Conservation (phyloP, 2,113 vertebrate genomes). For the Bothrops jararaca region DNA sequence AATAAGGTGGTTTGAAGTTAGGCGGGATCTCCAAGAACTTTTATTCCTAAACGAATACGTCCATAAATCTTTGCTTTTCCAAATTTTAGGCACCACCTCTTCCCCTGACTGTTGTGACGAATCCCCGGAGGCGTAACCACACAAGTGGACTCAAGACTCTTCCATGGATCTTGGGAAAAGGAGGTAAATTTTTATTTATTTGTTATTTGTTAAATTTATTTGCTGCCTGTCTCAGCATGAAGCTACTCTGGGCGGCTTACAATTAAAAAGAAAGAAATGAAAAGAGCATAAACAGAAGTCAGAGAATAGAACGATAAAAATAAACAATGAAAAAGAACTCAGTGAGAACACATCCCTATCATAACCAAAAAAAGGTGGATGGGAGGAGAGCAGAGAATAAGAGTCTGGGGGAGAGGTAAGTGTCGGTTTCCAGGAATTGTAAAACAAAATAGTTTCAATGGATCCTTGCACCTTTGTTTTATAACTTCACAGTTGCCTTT, state of each 20-base stretch:
- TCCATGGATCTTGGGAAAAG: neutral
- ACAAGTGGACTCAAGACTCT: conserved; percentile 57
- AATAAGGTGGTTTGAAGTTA: neutral
- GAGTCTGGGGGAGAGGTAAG: conserved; percentile 3
- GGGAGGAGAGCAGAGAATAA: too few species aligned
- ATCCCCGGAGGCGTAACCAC: neutral
- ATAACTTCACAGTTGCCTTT: neutral
- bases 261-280: too few species aligned
- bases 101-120: conserved; percentile 5
- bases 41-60: neutral
- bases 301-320: too few species aligned
- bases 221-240: too few species aligned
- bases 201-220: too few species aligned
- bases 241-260: too few species aligned
- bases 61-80: neutral
- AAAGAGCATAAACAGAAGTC: too few species aligned
- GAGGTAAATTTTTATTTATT: conserved; percentile 9
- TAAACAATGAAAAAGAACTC: too few species aligned
- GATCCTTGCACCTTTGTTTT: neutral
- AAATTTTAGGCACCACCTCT: rapidly evolving
- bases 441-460: conserved; percentile 38
- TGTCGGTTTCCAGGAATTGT: conserved; percentile 34
- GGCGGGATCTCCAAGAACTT: neutral
- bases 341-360: too few species aligned
- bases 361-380: too few species aligned